Conservation (phyloP, 2,888 invertebrate species). For the Augochlorella aurata region DNA sequence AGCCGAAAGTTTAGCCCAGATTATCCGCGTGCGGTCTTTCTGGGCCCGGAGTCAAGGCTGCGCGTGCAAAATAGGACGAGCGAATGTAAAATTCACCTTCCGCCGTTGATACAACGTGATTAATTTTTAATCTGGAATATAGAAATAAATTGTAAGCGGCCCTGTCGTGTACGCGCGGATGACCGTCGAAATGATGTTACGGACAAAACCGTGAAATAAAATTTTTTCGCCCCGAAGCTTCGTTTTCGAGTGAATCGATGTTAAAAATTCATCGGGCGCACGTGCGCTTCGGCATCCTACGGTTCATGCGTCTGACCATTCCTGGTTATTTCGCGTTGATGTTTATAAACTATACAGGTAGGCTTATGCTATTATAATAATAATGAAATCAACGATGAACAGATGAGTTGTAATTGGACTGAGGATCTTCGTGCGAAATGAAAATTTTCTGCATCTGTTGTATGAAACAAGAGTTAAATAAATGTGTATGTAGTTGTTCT, state of each 20-base stretch:
- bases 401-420: background rate
- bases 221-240: background rate
- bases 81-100: background rate
- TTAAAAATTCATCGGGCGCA: slow-evolving; percentile 5
- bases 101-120: background rate
- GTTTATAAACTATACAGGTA: background rate
- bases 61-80: background rate
- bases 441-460: too few relatives aligned
- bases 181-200: background rate
- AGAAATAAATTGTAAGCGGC: background rate
- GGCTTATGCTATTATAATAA: background rate
- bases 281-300: background rate
- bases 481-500: too few relatives aligned
- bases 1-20: background rate
- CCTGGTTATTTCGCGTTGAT: background rate
- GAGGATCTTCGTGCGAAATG: too few relatives aligned
- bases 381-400: background rate
- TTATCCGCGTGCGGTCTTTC: background rate
- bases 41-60: background rate
- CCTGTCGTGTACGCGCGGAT: background rate
- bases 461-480: too few relatives aligned
- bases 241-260: slow-evolving; percentile 12
- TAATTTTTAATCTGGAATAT: slow-evolving; percentile 6
- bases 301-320: slow-evolving; percentile 11
- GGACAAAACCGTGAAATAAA: slow-evolving; percentile 4